phyloP scores from a whole-genome alignment of 2,113 vertebrate genomes.

The Hippocampus abdominalis region DNA sequence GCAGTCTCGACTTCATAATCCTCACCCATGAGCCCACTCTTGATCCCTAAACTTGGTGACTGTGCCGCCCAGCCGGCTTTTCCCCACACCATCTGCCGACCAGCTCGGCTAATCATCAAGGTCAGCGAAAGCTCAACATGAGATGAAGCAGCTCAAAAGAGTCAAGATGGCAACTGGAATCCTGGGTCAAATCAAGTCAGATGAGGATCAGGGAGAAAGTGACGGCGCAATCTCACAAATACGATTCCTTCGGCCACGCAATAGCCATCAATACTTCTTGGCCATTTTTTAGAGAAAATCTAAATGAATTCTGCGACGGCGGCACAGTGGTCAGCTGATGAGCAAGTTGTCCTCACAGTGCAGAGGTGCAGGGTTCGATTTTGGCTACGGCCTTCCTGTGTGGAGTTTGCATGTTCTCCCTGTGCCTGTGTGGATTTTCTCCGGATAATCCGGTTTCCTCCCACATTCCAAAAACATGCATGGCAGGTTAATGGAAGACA shows the following conservation, averaged over 20 bases:
- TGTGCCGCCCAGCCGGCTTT: slow-evolving; percentile 44
- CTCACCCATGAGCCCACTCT: slow-evolving; percentile 29
- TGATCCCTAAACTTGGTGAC: slow-evolving; percentile 51
- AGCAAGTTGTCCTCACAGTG: too few species aligned
- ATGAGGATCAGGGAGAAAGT: neutral
- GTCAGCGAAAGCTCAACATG: slow-evolving; percentile 52
- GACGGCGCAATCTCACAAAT: slow-evolving; percentile 5
- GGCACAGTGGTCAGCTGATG: too few species aligned
- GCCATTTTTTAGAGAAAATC: neutral
- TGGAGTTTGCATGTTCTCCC: too few species aligned
- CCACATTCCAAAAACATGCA: too few species aligned
- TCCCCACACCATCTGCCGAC: slow-evolving; percentile 38
- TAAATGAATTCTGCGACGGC: too few species aligned
- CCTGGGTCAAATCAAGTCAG: slow-evolving; percentile 29
- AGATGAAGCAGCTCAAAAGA: slow-evolving; percentile 41
- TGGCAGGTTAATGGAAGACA: too few species aligned
- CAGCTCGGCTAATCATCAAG: slow-evolving; percentile 55
- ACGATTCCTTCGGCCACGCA: neutral
- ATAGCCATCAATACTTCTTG: neutral
- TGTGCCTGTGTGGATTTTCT: too few species aligned
- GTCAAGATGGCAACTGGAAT: slow-evolving; percentile 25
- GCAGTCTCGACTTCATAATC: slow-evolving; percentile 41
- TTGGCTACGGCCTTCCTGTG: too few species aligned
- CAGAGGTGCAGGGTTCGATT: too few species aligned
- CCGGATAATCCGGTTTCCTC: too few species aligned